Conservation (phyloP, 2,797 vertebrate genomes). For the Gephyroberyx darwinii region DNA sequence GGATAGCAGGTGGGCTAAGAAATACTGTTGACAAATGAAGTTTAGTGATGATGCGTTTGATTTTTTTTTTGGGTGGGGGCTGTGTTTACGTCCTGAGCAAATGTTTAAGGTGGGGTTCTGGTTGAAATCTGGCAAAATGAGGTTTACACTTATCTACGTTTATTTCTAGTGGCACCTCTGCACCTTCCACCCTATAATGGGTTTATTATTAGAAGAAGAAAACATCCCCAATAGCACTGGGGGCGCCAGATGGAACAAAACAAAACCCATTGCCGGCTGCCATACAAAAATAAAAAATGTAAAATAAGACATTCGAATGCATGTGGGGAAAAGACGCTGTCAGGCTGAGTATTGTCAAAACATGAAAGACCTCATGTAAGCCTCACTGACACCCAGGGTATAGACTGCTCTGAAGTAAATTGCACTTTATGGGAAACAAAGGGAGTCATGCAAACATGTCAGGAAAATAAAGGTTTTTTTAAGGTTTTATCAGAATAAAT, state of each 20-base stretch:
- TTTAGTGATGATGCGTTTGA: constrained; percentile 18
- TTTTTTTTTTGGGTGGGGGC: no score
- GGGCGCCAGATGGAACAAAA: constrained; percentile 45
- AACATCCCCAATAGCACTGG: constrained; percentile 38
- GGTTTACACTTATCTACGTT: constrained; percentile 22
- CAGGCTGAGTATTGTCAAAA: neutral
- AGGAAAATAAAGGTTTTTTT: neutral
- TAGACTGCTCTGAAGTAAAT: constrained; percentile 10
- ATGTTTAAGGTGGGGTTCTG: neutral
- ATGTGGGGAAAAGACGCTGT: neutral
- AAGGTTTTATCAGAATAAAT: neutral
- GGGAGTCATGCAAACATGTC: constrained; percentile 37
- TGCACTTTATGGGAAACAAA: constrained; percentile 47
- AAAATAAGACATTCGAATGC: neutral
- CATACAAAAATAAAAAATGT: neutral
- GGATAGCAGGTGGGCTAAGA: constrained; percentile 20
- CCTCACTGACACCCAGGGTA: neutral
- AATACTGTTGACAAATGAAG: constrained; percentile 54
- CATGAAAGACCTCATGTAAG: neutral
- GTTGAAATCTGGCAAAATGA: neutral
- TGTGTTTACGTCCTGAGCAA: neutral
- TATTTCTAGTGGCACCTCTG: constrained; percentile 5
- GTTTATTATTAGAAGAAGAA: neutral
- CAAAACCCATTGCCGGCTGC: constrained; percentile 10
- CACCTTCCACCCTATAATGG: neutral